Evolutionary conservation across 2,888 invertebrate genomes (phyloP).

Genomic region (Girardia tigrina): DNA sequence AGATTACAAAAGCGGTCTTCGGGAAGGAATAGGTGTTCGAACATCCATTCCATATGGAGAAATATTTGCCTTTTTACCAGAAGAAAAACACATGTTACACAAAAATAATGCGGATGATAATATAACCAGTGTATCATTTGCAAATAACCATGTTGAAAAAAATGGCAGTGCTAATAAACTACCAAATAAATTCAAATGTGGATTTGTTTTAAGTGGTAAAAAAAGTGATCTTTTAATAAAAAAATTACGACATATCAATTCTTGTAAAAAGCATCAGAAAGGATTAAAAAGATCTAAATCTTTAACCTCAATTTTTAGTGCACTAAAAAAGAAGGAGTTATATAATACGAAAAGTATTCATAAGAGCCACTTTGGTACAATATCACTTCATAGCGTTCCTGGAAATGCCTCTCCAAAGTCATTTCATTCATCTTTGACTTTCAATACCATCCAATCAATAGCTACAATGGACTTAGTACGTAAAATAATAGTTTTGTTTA

Average conservation of each 20-base stretch:
- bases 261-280: neutral
- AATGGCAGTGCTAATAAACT: neutral
- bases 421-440: neutral
- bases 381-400: neutral
- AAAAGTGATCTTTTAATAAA: neutral
- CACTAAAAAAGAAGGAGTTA: neutral
- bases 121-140: neutral
- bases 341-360: neutral
- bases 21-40: slow-evolving; percentile 30
- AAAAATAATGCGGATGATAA: neutral
- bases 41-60: slow-evolving; percentile 32
- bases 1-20: slow-evolving; percentile 31
- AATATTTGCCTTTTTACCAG: slow-evolving; percentile 29
- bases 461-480: neutral
- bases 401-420: neutral
- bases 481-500: neutral
- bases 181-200: slow-evolving; percentile 29
- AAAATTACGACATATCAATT: neutral
- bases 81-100: neutral
- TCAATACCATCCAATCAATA: neutral
- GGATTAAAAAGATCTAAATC: neutral
- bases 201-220: slow-evolving; percentile 28
- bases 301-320: slow-evolving; percentile 5
- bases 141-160: neutral
- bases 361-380: neutral